Conservation (phyloP, 2,797 vertebrate species). For the Schizopygopsis malacanthus region DNA sequence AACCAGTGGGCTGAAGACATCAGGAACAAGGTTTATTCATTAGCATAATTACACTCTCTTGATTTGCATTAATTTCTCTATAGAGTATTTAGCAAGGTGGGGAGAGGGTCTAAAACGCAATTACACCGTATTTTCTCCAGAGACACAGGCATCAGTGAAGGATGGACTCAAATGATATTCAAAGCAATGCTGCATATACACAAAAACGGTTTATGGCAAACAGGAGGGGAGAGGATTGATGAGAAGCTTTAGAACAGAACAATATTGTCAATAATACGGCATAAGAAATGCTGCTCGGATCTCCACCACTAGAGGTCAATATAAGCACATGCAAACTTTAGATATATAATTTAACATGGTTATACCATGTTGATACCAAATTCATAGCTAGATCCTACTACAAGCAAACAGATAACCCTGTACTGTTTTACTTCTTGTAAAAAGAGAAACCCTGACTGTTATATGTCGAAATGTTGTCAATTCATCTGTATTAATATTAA, state of each 20-base stretch:
- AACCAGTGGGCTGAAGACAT: slow-evolving; percentile 28
- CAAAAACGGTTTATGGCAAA: background rate
- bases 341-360: background rate
- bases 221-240: background rate
- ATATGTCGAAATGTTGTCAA: background rate
- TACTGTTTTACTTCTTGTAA: background rate
- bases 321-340: slow-evolving; percentile 54
- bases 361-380: background rate
- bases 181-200: background rate
- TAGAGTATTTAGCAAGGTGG: background rate
- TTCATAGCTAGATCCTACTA: background rate
- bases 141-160: background rate
- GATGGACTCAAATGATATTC: background rate
- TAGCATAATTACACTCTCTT: slow-evolving; percentile 53
- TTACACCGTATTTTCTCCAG: slow-evolving; percentile 6
- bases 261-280: background rate
- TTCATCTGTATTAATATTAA: background rate
- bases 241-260: background rate
- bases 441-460: background rate
- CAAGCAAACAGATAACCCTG: background rate
- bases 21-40: slow-evolving; percentile 21
- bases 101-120: background rate
- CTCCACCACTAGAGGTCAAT: slow-evolving; percentile 38
- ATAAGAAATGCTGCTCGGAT: background rate
- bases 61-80: slow-evolving; percentile 32